Evolutionary conservation across 2,113 vertebrate species (phyloP).

Genomic region (Abramis brama): DNA sequence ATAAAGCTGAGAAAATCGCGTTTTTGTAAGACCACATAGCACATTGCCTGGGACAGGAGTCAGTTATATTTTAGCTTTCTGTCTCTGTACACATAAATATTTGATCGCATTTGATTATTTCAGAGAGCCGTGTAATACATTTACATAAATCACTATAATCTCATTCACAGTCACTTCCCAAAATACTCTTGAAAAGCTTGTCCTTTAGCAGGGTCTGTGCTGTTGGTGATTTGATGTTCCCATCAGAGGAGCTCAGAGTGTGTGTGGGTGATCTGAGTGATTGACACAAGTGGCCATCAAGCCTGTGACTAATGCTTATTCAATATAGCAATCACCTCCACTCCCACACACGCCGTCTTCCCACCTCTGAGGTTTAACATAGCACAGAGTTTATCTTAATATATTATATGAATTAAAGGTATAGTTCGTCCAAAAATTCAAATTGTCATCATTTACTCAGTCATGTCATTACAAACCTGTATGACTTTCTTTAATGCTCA

Average conservation of each 20-base stretch:
- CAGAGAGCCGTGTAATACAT: neutral
- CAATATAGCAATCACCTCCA: slow-evolving; percentile 20
- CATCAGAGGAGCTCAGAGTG: neutral
- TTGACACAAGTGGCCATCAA: slow-evolving; percentile 21
- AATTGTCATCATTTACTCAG: neutral
- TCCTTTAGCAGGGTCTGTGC: neutral
- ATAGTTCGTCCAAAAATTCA: neutral
- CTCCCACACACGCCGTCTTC: neutral
- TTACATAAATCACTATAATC: neutral
- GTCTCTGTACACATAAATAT: neutral
- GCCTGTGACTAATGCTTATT: slow-evolving; percentile 37
- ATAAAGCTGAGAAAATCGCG: too few species aligned
- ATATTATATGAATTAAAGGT: neutral
- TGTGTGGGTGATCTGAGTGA: slow-evolving; percentile 26
- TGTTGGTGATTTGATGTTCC: slow-evolving; percentile 3
- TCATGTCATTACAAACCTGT: neutral
- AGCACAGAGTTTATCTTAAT: neutral
- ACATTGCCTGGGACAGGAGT: neutral
- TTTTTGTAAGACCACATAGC: neutral
- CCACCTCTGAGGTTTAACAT: neutral
- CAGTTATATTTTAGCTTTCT: neutral
- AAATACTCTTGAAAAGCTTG: neutral
- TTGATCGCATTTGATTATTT: neutral
- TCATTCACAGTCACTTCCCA: neutral
- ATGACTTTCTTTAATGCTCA: slow-evolving; percentile 6